These are phyloP conservation scores for Ceratosolen fusciceps DNA, from an alignment of 1,140 invertebrate genomes.

Conservation along the genomic window DNA sequence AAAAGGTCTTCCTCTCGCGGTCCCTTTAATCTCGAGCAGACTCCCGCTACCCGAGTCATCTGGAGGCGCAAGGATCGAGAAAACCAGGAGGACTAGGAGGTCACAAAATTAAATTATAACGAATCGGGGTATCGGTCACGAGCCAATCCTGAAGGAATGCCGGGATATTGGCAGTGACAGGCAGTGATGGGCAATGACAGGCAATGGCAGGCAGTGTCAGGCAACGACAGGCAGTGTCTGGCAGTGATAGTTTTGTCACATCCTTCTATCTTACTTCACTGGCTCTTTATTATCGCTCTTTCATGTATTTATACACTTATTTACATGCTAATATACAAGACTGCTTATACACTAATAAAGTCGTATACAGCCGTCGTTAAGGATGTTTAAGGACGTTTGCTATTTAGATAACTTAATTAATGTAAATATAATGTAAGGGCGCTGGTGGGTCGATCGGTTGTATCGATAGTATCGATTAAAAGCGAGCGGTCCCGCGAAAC, in stretches of 20 bases:
- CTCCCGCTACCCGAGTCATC: neutral
- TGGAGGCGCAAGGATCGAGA: too few relatives aligned
- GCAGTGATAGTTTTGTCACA: too few relatives aligned
- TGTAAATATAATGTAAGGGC: too few relatives aligned
- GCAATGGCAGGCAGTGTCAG: too few relatives aligned
- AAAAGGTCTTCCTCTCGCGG: neutral
- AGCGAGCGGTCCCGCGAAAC: neutral
- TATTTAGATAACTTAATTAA: too few relatives aligned
- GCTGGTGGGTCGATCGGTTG: neutral
- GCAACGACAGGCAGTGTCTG: too few relatives aligned
- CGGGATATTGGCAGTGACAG: too few relatives aligned
- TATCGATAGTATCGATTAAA: neutral
- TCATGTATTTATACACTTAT: constrained; percentile 68
- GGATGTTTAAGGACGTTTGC: too few relatives aligned
- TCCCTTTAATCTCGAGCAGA: neutral
- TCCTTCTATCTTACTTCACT: constrained; percentile 27
- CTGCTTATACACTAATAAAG: constrained; percentile 38
- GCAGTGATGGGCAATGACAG: too few relatives aligned
- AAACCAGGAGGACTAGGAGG: too few relatives aligned
- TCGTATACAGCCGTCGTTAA: neutral
- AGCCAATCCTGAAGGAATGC: neutral
- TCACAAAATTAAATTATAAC: too few relatives aligned
- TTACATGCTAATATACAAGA: constrained; percentile 71
- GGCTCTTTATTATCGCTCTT: constrained; percentile 18
- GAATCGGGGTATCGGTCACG: neutral